Conservation (phyloP, 1,140 invertebrate genomes). For the Goniozus legneri region DNA sequence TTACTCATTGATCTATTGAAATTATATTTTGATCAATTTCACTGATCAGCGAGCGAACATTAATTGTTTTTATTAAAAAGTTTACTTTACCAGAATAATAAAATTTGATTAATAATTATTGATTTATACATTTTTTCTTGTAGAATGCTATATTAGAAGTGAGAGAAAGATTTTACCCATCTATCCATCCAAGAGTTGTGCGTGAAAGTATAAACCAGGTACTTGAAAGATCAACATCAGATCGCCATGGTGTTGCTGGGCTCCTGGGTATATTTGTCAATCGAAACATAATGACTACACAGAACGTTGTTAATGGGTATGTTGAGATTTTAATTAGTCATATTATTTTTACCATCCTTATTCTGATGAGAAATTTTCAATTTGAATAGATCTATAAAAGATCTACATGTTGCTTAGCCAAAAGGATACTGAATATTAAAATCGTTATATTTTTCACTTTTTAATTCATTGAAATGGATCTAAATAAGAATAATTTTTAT, state of each 20-base stretch:
- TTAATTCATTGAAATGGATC: slow-evolving; percentile 12
- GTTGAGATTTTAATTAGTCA: slow-evolving; percentile 2
- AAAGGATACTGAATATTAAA: slow-evolving; percentile 37
- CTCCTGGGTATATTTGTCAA: no score
- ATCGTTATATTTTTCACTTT: background rate
- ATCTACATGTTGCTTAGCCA: slow-evolving; percentile 28
- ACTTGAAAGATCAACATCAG: slow-evolving; percentile 18
- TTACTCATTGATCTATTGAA: slow-evolving; percentile 29
- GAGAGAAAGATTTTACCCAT: slow-evolving; percentile 18
- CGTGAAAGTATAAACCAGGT: slow-evolving; percentile 20
- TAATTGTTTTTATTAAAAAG: background rate
- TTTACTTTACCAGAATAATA: background rate
- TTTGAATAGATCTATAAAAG: no score
- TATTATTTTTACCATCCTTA: no score
- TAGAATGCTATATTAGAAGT: slow-evolving; percentile 15
- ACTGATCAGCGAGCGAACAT: slow-evolving; percentile 6
- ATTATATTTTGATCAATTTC: slow-evolving; percentile 3
- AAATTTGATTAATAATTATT: slow-evolving; percentile 5
- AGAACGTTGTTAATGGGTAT: slow-evolving; percentile 19
- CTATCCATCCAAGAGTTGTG: slow-evolving; percentile 13
- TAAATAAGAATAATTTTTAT: slow-evolving; percentile 13
- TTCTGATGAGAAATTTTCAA: no score
- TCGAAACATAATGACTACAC: slow-evolving; percentile 15
- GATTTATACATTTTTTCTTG: slow-evolving; percentile 1
- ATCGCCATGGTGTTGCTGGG: no score